Evolutionary conservation across 2,113 vertebrate species (phyloP).

Genomic region (Thryonomys swinderianus): DNA sequence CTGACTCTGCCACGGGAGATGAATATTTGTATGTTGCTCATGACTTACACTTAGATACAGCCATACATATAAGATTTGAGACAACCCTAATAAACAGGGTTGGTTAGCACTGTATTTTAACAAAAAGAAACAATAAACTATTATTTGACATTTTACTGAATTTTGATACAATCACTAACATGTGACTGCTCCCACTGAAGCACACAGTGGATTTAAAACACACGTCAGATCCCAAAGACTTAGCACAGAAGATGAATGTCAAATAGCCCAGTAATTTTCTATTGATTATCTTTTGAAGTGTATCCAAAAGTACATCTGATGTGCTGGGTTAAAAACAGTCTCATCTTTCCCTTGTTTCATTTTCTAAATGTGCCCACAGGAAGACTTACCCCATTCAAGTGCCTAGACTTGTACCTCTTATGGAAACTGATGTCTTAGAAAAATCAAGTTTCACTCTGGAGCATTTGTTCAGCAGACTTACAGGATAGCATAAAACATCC

Average conservation of each 20-base stretch:
- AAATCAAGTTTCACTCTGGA: not conserved
- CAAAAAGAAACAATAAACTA: not conserved
- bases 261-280: not conserved
- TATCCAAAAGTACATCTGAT: not conserved
- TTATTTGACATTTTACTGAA: slow-evolving; percentile 19
- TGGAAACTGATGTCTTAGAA: not conserved
- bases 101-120: not conserved
- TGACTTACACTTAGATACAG: not conserved
- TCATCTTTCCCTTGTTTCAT: not conserved
- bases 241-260: not conserved
- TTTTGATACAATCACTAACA: not conserved
- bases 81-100: not conserved
- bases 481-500: not conserved
- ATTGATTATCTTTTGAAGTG: not conserved
- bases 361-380: not conserved
- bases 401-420: not conserved
- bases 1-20: not conserved
- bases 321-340: not conserved
- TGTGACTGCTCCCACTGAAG: no score
- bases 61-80: not conserved
- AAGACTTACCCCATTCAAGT: not conserved
- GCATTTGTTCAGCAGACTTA: not conserved
- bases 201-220: not conserved
- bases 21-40: not conserved
- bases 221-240: not conserved